These are phyloP conservation scores for Porites cylindrica DNA, from an alignment of 92 coral and sea anemone species.

Conservation along the genomic window DNA sequence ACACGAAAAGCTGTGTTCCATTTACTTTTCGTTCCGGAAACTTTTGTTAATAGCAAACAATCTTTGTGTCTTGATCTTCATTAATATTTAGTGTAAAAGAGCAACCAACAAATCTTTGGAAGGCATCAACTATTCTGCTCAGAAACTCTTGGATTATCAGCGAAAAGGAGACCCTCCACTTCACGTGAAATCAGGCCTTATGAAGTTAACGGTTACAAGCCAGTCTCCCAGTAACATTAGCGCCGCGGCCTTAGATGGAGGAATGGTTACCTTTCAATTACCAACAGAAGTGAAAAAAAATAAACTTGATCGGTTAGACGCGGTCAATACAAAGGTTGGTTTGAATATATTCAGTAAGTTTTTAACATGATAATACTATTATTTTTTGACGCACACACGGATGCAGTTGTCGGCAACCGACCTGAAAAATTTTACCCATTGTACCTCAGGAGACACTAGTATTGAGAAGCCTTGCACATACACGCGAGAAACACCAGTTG, in stretches of 20 bases:
- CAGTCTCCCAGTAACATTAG: conserved; percentile 42
- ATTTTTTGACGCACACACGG: too few species aligned
- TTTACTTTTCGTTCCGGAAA: too few species aligned
- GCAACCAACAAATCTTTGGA: conserved; percentile 60
- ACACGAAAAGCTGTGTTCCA: too few species aligned
- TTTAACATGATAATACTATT: too few species aligned
- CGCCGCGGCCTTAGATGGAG: conserved; percentile 28
- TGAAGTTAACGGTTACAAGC: conserved; percentile 31
- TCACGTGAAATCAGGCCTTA: conserved; percentile 33
- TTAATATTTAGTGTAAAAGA: conserved; percentile 40
- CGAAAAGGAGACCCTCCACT: conserved; percentile 28
- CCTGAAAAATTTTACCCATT: too few species aligned
- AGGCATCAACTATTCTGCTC: conserved; percentile 67
- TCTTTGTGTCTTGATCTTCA: background rate
- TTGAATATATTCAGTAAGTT: background rate
- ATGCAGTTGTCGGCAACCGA: too few species aligned
- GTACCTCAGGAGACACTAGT: too few species aligned
- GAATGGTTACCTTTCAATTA: conserved; percentile 19
- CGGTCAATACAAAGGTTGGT: conserved; percentile 42
- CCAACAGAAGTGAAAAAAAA: conserved; percentile 15
- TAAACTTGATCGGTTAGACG: conserved; percentile 5
- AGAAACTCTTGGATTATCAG: conserved; percentile 38
- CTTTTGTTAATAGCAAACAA: too few species aligned
- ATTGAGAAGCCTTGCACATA: too few species aligned
- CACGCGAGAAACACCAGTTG: too few species aligned